phyloP scores from a whole-genome alignment of 1,140 invertebrate genomes.

The Drosophila ananassae region DNA sequence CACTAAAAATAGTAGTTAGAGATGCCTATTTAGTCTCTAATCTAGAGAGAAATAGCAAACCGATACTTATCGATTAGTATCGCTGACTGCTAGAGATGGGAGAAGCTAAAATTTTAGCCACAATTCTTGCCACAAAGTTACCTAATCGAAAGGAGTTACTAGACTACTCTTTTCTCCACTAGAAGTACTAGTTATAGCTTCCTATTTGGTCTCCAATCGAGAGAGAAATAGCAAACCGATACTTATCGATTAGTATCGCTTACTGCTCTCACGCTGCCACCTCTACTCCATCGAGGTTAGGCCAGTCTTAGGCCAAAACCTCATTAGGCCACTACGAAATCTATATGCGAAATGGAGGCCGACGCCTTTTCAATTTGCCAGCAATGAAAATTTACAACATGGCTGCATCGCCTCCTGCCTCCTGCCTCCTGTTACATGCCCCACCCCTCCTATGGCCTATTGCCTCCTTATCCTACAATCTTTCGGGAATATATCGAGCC shows the following conservation, averaged over 20 bases:
- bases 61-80: conserved; percentile 3
- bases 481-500: conserved; percentile 15
- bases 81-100: conserved; percentile 15
- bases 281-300: conserved; percentile 6
- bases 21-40: too few species aligned
- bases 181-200: too few species aligned
- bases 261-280: not conserved
- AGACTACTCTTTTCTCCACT: too few species aligned
- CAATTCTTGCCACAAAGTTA: too few species aligned
- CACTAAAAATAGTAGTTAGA: too few species aligned
- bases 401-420: conserved; percentile 4
- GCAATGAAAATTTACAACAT: conserved; percentile 80
- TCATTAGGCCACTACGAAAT: conserved; percentile 71
- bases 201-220: too few species aligned
- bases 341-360: conserved; percentile 73
- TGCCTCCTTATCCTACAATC: not conserved
- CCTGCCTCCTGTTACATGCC: not conserved
- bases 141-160: too few species aligned
- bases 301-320: conserved; percentile 56
- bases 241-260: conserved; percentile 4
- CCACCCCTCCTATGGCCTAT: too few species aligned
- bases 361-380: conserved; percentile 81
- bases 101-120: too few species aligned
- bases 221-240: not conserved
- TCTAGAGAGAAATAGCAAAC: too few species aligned